phyloP scores from a whole-genome alignment of 2,888 invertebrate genomes.

The Xylota segnis region DNA sequence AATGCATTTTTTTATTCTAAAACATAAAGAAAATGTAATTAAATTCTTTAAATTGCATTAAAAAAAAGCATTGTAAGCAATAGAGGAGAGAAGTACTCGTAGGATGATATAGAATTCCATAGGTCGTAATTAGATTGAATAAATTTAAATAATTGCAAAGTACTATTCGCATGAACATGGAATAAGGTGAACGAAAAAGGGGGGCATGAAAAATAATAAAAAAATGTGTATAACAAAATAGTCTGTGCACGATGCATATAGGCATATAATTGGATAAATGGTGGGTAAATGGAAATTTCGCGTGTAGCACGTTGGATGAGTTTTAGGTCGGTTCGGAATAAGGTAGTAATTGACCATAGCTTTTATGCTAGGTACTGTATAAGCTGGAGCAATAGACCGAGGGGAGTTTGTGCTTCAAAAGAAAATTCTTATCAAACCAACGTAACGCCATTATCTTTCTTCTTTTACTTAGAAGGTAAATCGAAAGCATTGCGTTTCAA shows the following conservation, averaged over 20 bases:
- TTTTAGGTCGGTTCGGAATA: too few relatives aligned
- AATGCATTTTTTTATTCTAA: not conserved
- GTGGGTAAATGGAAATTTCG: not conserved
- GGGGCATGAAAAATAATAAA: not conserved
- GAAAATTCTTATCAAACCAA: too few relatives aligned
- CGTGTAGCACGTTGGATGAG: not conserved
- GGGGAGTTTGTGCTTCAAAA: too few relatives aligned
- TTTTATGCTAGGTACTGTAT: too few relatives aligned
- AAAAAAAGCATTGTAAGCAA: conserved; percentile 28
- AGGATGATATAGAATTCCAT: conserved; percentile 34
- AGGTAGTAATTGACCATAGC: too few relatives aligned
- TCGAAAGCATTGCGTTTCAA: too few relatives aligned
- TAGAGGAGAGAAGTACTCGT: not conserved
- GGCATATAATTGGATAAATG: not conserved
- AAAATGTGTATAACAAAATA: not conserved
- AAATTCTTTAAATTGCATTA: conserved; percentile 58
- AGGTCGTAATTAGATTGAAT: conserved; percentile 68
- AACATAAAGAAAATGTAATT: conserved; percentile 16
- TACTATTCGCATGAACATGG: not conserved
- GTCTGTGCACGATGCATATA: not conserved
- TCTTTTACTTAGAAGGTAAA: too few relatives aligned
- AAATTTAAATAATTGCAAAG: conserved; percentile 54
- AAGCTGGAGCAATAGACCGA: too few relatives aligned
- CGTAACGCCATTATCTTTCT: too few relatives aligned
- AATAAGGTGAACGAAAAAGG: not conserved